These are phyloP conservation scores for Odontophorus gujanensis DNA, from an alignment of 2,113 vertebrate species.

Conservation along the genomic window DNA sequence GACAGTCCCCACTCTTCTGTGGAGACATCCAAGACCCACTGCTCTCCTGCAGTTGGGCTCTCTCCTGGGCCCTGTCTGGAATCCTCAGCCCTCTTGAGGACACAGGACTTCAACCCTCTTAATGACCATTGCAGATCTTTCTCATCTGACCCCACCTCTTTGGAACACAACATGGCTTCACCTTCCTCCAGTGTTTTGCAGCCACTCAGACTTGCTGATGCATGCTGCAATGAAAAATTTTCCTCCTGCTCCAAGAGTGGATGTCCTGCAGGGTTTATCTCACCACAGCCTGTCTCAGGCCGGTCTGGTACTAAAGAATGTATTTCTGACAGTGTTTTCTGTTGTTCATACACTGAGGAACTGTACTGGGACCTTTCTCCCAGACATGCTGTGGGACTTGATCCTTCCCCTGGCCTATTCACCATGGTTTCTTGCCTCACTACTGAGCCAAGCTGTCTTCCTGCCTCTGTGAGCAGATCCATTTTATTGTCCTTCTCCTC, in stretches of 20 bases:
- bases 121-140: not conserved
- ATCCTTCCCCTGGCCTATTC: not conserved
- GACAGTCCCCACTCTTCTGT: not conserved
- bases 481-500: slow-evolving; percentile 49
- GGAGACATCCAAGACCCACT: not conserved
- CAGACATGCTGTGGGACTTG: rapidly evolving
- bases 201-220: not conserved
- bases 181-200: not conserved
- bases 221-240: not conserved
- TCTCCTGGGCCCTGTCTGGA: not conserved
- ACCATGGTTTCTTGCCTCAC: not conserved
- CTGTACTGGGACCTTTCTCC: not conserved
- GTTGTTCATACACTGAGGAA: not conserved
- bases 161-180: not conserved
- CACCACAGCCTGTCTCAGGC: not conserved
- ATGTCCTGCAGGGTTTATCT: not conserved
- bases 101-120: not conserved
- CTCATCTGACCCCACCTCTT: not conserved
- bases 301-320: not conserved
- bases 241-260: not conserved
- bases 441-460: not conserved
- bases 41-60: not conserved
- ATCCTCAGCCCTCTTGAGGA: not conserved
- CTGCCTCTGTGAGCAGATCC: not conserved
- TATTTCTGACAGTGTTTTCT: not conserved